These are phyloP conservation scores for Malurus splendens DNA, from an alignment of 2,797 vertebrate genomes.

Conservation along the genomic window DNA sequence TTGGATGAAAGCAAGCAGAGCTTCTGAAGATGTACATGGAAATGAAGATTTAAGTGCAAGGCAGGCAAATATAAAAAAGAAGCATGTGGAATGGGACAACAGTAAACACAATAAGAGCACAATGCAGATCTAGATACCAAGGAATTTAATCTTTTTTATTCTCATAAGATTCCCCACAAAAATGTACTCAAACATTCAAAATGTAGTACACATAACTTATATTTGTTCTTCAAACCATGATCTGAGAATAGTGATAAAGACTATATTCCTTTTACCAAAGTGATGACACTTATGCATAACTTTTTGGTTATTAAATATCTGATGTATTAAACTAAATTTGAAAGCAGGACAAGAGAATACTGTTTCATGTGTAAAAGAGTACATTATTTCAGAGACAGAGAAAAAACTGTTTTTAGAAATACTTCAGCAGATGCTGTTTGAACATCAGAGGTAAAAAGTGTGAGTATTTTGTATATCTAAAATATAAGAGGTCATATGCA, in stretches of 20 bases:
- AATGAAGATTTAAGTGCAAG: conserved; percentile 18
- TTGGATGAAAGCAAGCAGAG: neutral
- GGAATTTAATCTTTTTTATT: neutral
- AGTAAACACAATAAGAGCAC: neutral
- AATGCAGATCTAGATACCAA: neutral
- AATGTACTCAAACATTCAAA: neutral
- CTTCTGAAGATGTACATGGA: neutral
- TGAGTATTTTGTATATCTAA: neutral
- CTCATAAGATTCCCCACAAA: neutral
- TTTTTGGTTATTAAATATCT: neutral
- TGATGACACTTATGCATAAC: neutral
- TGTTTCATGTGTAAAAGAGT: neutral
- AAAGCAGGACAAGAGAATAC: neutral
- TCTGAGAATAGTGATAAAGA: neutral
- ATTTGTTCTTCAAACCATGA: neutral
- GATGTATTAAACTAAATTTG: neutral
- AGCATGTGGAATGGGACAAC: neutral
- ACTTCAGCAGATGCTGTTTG: neutral
- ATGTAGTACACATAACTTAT: neutral
- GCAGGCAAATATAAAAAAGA: neutral
- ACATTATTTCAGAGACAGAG: neutral
- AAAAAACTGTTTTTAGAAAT: neutral
- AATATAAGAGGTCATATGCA: neutral
- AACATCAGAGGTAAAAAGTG: neutral
- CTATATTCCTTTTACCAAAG: neutral